Conservation (phyloP, 2,888 invertebrate genomes). For the Drosophila siamana region DNA sequence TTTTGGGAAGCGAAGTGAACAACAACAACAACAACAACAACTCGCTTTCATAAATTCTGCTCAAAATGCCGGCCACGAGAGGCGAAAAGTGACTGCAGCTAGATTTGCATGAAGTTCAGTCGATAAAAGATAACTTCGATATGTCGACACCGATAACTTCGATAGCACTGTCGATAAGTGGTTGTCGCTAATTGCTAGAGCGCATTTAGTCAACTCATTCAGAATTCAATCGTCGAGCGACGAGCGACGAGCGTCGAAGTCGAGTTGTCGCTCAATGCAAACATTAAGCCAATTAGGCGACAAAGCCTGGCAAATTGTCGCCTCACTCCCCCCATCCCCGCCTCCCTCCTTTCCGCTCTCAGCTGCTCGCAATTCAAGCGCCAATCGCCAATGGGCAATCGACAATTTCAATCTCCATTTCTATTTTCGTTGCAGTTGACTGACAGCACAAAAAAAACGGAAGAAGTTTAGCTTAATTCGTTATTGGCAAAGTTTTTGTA, state of each 20-base stretch:
- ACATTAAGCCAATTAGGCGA: conserved; percentile 70
- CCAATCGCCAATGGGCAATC: neutral
- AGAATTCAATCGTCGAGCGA: conserved; percentile 15
- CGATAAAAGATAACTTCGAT: too few relatives aligned
- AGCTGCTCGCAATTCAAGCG: neutral
- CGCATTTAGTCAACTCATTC: conserved; percentile 6
- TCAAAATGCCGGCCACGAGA: too few relatives aligned
- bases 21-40: too few relatives aligned
- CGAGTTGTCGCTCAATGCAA: conserved; percentile 23
- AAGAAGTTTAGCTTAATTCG: conserved; percentile 60
- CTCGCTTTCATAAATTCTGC: too few relatives aligned
- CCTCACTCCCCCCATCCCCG: conserved; percentile 16
- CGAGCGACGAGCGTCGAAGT: too few relatives aligned
- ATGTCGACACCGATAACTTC: too few relatives aligned
- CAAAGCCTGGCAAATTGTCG: conserved; percentile 54
- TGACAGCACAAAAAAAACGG: conserved; percentile 6
- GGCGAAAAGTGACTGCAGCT: too few relatives aligned
- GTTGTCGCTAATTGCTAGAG: too few relatives aligned
- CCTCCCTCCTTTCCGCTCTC: too few relatives aligned
- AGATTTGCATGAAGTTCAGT: too few relatives aligned
- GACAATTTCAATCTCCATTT: conserved; percentile 20
- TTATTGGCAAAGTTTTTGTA: conserved; percentile 67
- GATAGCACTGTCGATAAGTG: neutral
- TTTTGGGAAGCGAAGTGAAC: conserved; percentile 57
- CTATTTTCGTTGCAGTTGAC: conserved; percentile 18